Conservation (phyloP, 2,113 vertebrate genomes). For the Stegostoma tigrinum region DNA sequence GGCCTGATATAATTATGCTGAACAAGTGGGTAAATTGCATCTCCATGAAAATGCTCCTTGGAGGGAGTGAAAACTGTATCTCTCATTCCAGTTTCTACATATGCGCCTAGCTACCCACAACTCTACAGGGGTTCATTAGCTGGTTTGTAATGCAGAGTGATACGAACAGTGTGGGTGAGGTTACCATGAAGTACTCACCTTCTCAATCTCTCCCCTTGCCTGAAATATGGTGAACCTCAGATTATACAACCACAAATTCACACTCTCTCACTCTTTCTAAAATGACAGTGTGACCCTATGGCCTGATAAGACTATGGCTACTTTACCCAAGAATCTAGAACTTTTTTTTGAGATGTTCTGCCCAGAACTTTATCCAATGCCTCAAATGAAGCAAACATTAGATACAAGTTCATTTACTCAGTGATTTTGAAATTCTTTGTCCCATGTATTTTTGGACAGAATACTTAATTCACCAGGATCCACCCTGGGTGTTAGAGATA, state of each 20-base stretch:
- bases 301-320: too few species aligned
- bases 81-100: not conserved
- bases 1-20: not conserved
- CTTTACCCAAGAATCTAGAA: too few species aligned
- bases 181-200: too few species aligned
- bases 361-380: not conserved
- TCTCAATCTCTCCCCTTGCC: too few species aligned
- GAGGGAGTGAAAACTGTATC: not conserved
- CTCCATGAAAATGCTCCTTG: not conserved
- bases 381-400: not conserved
- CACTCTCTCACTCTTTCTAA: too few species aligned
- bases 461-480: not conserved
- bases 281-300: too few species aligned
- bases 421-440: not conserved
- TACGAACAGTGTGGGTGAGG: too few species aligned
- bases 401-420: not conserved
- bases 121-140: not conserved
- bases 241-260: too few species aligned
- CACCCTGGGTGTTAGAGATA: not conserved
- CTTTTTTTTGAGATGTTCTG: not conserved
- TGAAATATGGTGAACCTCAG: too few species aligned
- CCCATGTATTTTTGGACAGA: not conserved
- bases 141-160: too few species aligned
- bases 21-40: not conserved
- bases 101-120: not conserved